These are phyloP conservation scores for Dexiosoma caninum DNA, from an alignment of 2,888 invertebrate genomes.

Conservation along the genomic window DNA sequence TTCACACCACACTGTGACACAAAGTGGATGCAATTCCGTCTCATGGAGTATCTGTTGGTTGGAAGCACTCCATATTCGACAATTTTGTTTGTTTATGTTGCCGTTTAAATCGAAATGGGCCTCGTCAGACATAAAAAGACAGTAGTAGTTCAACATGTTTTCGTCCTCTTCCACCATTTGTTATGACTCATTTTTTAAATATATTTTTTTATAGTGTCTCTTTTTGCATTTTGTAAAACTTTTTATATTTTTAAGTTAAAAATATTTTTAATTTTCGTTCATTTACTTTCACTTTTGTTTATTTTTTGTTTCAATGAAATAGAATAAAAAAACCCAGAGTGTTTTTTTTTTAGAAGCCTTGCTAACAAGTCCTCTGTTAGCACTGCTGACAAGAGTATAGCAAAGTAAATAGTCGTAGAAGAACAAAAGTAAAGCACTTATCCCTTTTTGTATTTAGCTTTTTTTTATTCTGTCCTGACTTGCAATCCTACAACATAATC, in stretches of 20 bases:
- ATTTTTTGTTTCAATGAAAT: slow-evolving; percentile 10
- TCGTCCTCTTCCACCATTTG: too few relatives aligned
- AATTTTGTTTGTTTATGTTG: too few relatives aligned
- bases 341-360: not conserved
- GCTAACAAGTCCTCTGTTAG: slow-evolving; percentile 8
- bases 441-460: slow-evolving; percentile 26
- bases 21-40: too few relatives aligned
- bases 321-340: slow-evolving; percentile 33
- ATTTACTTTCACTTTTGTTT: slow-evolving; percentile 58
- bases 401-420: slow-evolving; percentile 45
- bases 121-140: too few relatives aligned
- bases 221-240: not conserved
- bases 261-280: not conserved
- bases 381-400: slow-evolving; percentile 9
- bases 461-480: not conserved
- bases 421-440: slow-evolving; percentile 45
- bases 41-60: too few relatives aligned
- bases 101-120: too few relatives aligned
- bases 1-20: too few relatives aligned
- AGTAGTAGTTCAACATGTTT: too few relatives aligned
- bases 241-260: not conserved
- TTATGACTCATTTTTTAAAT: too few relatives aligned
- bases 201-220: too few relatives aligned
- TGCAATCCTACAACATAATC: slow-evolving; percentile 38
- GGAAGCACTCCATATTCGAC: too few relatives aligned